These are phyloP conservation scores for Diceros bicornis DNA, from an alignment of 2,797 vertebrate genomes.

Conservation along the genomic window DNA sequence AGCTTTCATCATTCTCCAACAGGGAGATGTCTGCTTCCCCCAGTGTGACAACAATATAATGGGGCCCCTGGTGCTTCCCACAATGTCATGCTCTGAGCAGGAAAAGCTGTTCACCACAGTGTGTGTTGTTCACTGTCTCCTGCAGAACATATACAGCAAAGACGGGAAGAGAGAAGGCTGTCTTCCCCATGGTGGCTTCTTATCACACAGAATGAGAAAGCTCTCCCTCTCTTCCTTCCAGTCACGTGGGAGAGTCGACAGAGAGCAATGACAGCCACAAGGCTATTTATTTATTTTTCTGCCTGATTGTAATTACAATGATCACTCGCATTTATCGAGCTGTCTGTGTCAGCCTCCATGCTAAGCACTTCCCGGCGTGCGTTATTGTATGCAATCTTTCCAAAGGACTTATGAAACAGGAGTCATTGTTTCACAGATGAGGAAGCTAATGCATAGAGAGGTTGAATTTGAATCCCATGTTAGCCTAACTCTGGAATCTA, in stretches of 20 bases:
- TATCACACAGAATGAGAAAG: neutral
- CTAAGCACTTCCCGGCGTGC: accelerated
- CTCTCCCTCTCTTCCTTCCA: neutral
- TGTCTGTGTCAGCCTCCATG: accelerated
- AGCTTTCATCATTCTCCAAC: neutral
- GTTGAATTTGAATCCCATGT: too few species aligned
- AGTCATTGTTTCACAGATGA: neutral
- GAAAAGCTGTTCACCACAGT: neutral
- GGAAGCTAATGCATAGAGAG: neutral
- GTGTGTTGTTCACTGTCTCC: neutral
- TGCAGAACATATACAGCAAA: neutral
- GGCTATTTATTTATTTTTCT: neutral
- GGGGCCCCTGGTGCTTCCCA: neutral
- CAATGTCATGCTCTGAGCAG: neutral
- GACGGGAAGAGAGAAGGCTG: neutral
- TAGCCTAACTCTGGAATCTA: neutral
- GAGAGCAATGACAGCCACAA: neutral
- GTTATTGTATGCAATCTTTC: accelerated
- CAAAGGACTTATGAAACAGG: neutral
- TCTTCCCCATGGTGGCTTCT: neutral
- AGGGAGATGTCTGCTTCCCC: neutral
- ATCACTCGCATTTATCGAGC: neutral
- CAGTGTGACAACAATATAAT: neutral
- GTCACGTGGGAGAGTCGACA: neutral
- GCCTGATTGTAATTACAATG: neutral